These are phyloP conservation scores for Adelosebastes latens DNA, from an alignment of 2,797 vertebrate species.

Conservation along the genomic window DNA sequence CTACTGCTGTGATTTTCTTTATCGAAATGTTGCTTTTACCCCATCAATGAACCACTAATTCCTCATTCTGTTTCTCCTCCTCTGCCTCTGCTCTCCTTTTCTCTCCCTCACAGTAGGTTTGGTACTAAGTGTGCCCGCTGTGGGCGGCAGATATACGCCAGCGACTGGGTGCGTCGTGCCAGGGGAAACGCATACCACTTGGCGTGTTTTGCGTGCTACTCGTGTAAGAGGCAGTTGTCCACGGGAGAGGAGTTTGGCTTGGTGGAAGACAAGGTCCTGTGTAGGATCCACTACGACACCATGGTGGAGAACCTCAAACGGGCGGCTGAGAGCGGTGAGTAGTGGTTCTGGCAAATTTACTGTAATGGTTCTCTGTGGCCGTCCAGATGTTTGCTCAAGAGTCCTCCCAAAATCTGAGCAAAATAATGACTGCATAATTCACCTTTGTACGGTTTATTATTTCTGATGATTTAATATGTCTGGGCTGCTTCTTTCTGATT, in stretches of 20 bases:
- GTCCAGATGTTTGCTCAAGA: slow-evolving; percentile 24
- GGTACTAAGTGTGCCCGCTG: slow-evolving; percentile 99
- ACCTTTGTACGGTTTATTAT: not conserved
- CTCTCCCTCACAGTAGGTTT: slow-evolving; percentile 90
- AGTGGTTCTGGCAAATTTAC: not conserved
- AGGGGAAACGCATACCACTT: slow-evolving; percentile 97
- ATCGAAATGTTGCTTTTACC: slow-evolving; percentile 9
- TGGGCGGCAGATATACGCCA: slow-evolving; percentile 97
- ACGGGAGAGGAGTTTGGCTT: slow-evolving; percentile 98
- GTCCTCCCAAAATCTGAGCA: not conserved
- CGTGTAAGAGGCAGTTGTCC: slow-evolving; percentile 97
- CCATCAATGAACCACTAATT: slow-evolving; percentile 15
- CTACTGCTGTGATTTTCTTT: slow-evolving; percentile 8
- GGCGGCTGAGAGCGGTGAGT: slow-evolving; percentile 94
- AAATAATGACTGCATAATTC: not conserved
- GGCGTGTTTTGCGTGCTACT: slow-evolving; percentile 98
- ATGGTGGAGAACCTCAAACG: slow-evolving; percentile 99
- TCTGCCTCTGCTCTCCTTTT: slow-evolving; percentile 32
- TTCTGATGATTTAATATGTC: not conserved
- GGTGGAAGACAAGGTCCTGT: slow-evolving; percentile 98
- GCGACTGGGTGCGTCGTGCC: slow-evolving; percentile 97
- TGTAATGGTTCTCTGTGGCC: not conserved
- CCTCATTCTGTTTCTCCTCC: slow-evolving; percentile 36
- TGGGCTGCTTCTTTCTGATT: not conserved
- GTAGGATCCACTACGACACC: slow-evolving; percentile 98